Evolutionary conservation across 2,888 invertebrate genomes (phyloP), one percentile per base, ranked within the genome.

Genomic region (Iselma pallidipennis): DNA sequence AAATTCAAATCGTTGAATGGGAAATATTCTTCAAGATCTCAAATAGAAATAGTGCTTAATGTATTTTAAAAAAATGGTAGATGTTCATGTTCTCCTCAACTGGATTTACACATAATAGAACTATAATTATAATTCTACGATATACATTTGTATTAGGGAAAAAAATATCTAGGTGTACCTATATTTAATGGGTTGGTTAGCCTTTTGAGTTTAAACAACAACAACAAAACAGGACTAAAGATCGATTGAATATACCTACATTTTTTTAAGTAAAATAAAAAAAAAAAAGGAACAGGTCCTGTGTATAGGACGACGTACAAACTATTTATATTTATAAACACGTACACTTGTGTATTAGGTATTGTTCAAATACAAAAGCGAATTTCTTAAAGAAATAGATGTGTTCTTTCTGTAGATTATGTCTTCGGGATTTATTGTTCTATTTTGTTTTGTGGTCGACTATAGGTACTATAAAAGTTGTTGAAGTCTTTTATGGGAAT

Each of bases 241-340:
- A 45, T 45, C 45, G 16, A 45, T 45, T 1, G 12, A 12, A 12
- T 12, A 12, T 16, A 37, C 16, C 2, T 10, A 21, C 12, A 21
- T 16, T 16, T 7, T 16, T 37, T 16, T 7, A 7, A 19, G 7
- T 7, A 7, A 16, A 37, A 16, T 37, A 16, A 37, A 5, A 5
- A 16, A 37, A n/a, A 37, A 7, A 1, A 33, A 33, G 16, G 16
- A 16, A 19, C 37, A 37, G 16, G 45, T 45, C 45, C 12, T 45
- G 16, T 45, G 16, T 16, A 33, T 33, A 5, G 33, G 33, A 33
- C 12, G 33, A n/a, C n/a, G n/a, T n/a, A n/a, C n/a, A n/a, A n/a
- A n/a, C n/a, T n/a, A n/a, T 42, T 42, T 19, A 19, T 45, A 45
- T 45, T 45, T 45, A 45, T 45, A 45, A 45, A 45, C 45, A 45